phyloP scores from a whole-genome alignment of 1,140 invertebrate species.

The Lithobius niger region DNA sequence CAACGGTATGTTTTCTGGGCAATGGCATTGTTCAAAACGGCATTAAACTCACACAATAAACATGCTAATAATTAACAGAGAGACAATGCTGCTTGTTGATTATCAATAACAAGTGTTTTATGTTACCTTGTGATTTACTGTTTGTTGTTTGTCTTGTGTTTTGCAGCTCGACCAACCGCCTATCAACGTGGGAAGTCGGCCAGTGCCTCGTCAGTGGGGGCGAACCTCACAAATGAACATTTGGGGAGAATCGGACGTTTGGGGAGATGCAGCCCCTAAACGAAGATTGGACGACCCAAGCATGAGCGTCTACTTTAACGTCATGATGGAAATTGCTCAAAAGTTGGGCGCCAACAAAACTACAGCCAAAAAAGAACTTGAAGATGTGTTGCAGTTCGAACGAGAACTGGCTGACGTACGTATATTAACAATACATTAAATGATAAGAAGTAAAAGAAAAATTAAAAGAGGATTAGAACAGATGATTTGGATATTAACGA shows the following conservation, averaged over 20 bases:
- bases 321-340: slow-evolving; percentile 54
- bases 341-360: slow-evolving; percentile 65
- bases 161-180: slow-evolving; percentile 2
- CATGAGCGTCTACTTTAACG: slow-evolving; percentile 22
- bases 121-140: not conserved
- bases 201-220: not conserved
- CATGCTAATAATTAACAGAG: too few species aligned
- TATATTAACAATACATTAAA: not conserved
- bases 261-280: not conserved
- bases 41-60: too few species aligned
- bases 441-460: not conserved
- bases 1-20: not conserved
- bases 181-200: not conserved
- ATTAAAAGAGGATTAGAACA: not conserved
- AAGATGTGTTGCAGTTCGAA: slow-evolving; percentile 77
- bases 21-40: not conserved
- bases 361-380: slow-evolving; percentile 55
- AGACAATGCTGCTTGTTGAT: too few species aligned
- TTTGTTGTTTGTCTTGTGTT: not conserved
- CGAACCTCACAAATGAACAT: too few species aligned
- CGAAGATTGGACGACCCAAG: not conserved
- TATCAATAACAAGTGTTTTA: not conserved
- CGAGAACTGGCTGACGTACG: slow-evolving; percentile 24
- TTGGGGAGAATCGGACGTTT: not conserved
- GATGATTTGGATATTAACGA: not conserved